Base-by-base conservation (phyloP, 2,888 invertebrate genomes). In the Belgica antarctica region DNA sequence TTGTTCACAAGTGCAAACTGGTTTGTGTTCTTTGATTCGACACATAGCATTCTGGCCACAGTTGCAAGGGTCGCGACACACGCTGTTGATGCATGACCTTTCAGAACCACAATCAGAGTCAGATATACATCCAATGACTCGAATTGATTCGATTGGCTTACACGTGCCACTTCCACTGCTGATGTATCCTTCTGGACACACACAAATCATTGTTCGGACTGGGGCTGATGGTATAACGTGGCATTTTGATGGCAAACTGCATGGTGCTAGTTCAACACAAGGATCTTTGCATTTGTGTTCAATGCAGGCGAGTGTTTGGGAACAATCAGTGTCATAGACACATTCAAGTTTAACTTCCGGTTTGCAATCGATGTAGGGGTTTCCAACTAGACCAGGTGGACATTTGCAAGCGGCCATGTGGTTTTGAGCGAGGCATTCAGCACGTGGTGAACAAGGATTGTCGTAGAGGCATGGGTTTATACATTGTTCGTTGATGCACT, bases 391-490 rank as follows among this genome's bases (percentile, higher is more conserved):
- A 28, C 89, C 89, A 41, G 83, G 78, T 25, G 89, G 89, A 77
- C 94, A 95, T 78, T 90, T 87, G 76, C 95, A 95, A n/a, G 92
- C 83, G 0, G 92, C 86, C 73, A 90, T 82, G 75, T 95, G 94
- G 76, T 92, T 90, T 75, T 89, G 86, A 0, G 91, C 89, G 61
- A 85, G 83, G 76, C 95, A 95, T 76, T 89, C 87, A 2, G 93
- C 92, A 70, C 88, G 83, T 1, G 86, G 82, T 0, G 91, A 88
- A 76, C 94, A 95, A 7, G 85, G 85, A 74, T 89, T 89, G 71
- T 87, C 87, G 72, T 88, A 87, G 3, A 89, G 80, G 77, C 94
- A 94, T 4, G 94, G 92, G 77, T 92, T 87, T 57, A 91, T 85
- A 78, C 95, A 95, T 76, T 92, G 90, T 72, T 89, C 88, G 74